Evolutionary conservation across 2,888 invertebrate genomes (phyloP), one percentile per base, ranked within the genome.

Genomic region (Griposia aprilina): DNA sequence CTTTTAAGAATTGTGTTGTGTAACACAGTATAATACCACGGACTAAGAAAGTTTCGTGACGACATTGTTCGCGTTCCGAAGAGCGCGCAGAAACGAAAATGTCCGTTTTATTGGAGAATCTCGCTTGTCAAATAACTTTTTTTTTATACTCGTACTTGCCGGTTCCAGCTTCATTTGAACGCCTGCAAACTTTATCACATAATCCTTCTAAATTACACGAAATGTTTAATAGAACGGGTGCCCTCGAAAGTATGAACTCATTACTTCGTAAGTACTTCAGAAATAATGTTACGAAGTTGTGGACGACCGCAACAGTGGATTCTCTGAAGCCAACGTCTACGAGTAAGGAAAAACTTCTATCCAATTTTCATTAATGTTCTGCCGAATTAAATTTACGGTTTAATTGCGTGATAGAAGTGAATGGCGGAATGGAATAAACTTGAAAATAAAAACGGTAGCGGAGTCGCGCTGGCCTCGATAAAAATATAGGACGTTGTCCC

Each of bases 201-300:
- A 87, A 88, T 81, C 82, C 78, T 76, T 80, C 55, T 79, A 76
- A 85, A 85, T 82, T 80, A 83, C 74, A 76, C 60, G 50, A 67
- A 82, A 81, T 89, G 86, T 78, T 86, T 81, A 81, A 81, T 80
- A 77, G 71, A 74, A 74, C 69, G 81, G 75, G 74, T 76, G 70
- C 65, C 67, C 69, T 72, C 80, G 57, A 70, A 88, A 88, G 85
- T 84, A 88, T 85, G 84, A 88, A 87, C 85, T 87, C 85, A 84
- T 85, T 88, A 89, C 86, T 87, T 84, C 78, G 87, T 87, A 84
- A 85, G 85, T 88, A 82, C 78, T 89, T 88, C 59, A 74, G 77
- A 75, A 81, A 89, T 89, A 85, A 87, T 75, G 84, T 88, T 84
- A 81, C 74, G 68, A 83, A 86, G 83, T 90, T 83, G 74, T 74